phyloP scores from a whole-genome alignment of 2,888 invertebrate species.

The Galeruca laticollis region DNA sequence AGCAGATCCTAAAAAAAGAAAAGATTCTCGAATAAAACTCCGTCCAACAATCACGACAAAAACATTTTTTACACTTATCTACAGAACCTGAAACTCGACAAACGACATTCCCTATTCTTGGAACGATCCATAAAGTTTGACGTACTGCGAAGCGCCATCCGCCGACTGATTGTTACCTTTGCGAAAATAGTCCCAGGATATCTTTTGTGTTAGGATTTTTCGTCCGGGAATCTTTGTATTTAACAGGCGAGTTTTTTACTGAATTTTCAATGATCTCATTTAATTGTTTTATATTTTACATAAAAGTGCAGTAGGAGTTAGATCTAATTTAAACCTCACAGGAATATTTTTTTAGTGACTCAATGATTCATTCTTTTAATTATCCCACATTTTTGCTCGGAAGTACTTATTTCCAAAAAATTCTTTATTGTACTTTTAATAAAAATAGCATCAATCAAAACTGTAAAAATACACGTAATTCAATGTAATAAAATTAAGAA shows the following conservation, averaged over 20 bases:
- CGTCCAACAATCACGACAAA: slow-evolving; percentile 26
- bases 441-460: too few relatives aligned
- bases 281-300: neutral
- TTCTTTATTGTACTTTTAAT: too few relatives aligned
- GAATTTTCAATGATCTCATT: neutral
- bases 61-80: slow-evolving; percentile 36
- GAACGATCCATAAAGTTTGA: slow-evolving; percentile 35
- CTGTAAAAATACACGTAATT: too few relatives aligned
- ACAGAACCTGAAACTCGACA: slow-evolving; percentile 23
- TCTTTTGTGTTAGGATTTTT: slow-evolving; percentile 32
- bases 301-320: neutral
- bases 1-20: slow-evolving; percentile 12
- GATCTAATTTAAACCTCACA: neutral
- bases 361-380: too few relatives aligned
- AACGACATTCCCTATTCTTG: slow-evolving; percentile 31
- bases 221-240: slow-evolving; percentile 21
- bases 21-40: slow-evolving; percentile 18
- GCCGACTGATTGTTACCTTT: slow-evolving; percentile 35
- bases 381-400: too few relatives aligned
- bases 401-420: too few relatives aligned
- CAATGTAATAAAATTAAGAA: too few relatives aligned
- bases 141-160: slow-evolving; percentile 9
- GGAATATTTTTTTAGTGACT: too few relatives aligned
- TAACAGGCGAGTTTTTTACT: neutral
- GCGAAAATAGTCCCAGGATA: slow-evolving; percentile 29